Base-by-base conservation (phyloP, 2,797 vertebrate genomes). In the Cygnus olor region DNA sequence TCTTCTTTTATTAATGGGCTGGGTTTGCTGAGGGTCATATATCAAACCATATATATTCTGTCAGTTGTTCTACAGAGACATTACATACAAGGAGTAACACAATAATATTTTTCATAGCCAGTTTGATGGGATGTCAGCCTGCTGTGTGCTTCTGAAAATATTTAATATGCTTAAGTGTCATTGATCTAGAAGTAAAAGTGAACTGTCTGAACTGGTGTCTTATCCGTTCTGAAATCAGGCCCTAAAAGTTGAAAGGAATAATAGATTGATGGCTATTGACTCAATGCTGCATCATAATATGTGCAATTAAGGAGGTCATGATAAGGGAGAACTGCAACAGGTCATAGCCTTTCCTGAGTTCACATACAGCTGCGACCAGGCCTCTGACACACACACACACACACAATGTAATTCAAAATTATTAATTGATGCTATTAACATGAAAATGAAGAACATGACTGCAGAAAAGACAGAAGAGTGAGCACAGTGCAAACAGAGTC, bases 181-280 rank as follows among this genome's bases (percentile, higher is more conserved):
- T 58, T 84, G 91, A 91, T 95, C 84, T 77, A 58, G 38, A 36
- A 84, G 42, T 54, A 38, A 63, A 87, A 95, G 70, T 64, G 73
- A 91, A n/a, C 73, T 77, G 13, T 42, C 66, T 88, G 79, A 90
- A 85, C 51, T 66, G 18, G 25, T 86, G 56, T 74, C 47, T 77
- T 64, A 38, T 80, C 47, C 19, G 13, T 15, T 68, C 71, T 87
- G 80, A 90, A 93, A 70, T 64, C 47, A 86, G 74, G 54, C 34
- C 32, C 89, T 77, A 69, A 79, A 83, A 90, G 38, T 40, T 93
- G 61, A 80, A 76, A 1, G 10, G 68, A 47, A 56, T 42, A 32
- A 58, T 78, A 86, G 74, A 40, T 69, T 76, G 69, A 80, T 88
- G 64, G 56, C 40, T 79, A 10, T 85, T 92, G 73, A 80, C 64